Evolutionary conservation across 2,888 invertebrate species (phyloP), one percentile per base, ranked within the genome.

Genomic region (Chironomus tentans): DNA sequence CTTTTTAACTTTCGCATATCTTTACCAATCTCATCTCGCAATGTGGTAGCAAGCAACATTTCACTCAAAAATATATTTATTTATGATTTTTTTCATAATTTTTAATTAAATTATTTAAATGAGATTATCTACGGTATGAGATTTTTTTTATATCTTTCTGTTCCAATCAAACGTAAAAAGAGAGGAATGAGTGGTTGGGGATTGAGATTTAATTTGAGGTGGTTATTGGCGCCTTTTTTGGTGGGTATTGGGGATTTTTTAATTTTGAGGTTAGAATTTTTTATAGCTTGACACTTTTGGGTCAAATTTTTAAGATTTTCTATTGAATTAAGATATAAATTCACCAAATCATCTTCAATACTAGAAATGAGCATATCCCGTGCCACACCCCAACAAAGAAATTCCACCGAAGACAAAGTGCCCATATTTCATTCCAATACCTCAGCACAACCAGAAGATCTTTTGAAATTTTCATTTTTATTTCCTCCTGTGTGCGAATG

Each of bases 91-190:
- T 69, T 69, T 28, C 22, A 65, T 48, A 62, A 38, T 68, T 74
- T 72, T 74, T 74, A 74, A 74, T 74, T 74, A 74, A 74, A 74
- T 74, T 74, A 74, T 74, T 74, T 74, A 74, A 74, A 74, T 74
- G 46, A 74, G 74, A 68, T 74, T 74, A 68, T 68, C 50, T 24
- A 68, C 46, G 74, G 48, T 74, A 21, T n/a, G 65, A 28, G 18
- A n/a, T 68, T 68, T 68, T 65, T 15, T n/a, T 56, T n/a, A 13
- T 56, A 15, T 7, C 7, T 56, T 56, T 56, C 2, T 56, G 21
- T 65, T 22, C 24, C 65, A 24, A 65, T 65, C 65, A 65, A 65
- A 65, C 38, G 38, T 65, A 13, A 65, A 15, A 56, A 65, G 24
- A 10, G 38, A 38, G 5, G 3, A 28, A 28, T 28, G 28, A 38